Evolutionary conservation across 2,113 vertebrate genomes (phyloP).

Genomic region (Aegotheles bennettii): DNA sequence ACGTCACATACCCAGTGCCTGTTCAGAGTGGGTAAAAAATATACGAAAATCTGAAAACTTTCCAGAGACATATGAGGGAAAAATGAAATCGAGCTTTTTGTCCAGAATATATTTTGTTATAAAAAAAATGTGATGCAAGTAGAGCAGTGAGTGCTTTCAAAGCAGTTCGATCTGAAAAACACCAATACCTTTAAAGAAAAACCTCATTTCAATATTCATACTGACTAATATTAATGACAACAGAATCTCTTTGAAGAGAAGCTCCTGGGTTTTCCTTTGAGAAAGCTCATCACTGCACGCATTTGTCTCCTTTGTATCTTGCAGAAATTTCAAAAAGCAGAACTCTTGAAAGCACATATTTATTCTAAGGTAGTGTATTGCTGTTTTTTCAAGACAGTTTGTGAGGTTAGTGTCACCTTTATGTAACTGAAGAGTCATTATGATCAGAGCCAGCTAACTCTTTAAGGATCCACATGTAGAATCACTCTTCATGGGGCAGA

Average conservation of each 20-base stretch:
- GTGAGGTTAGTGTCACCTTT: neutral
- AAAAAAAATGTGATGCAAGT: neutral
- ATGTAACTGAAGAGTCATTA: neutral
- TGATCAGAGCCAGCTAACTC: neutral
- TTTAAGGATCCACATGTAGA: neutral
- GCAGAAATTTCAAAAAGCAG: neutral
- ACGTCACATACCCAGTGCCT: neutral
- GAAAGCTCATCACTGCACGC: rapidly evolving
- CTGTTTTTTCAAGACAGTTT: neutral
- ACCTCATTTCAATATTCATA: neutral
- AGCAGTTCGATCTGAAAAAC: neutral
- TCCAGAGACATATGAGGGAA: neutral
- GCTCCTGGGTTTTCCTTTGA: neutral
- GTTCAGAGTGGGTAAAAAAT: neutral
- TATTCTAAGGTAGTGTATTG: neutral
- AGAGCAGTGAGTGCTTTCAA: neutral
- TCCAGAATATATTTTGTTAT: neutral
- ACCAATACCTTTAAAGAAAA: neutral
- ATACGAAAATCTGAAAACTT: neutral
- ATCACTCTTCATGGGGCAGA: neutral
- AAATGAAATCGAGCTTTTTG: neutral
- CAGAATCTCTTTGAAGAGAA: neutral
- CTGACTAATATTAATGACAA: neutral
- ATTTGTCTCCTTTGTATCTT: neutral
- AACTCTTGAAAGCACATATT: neutral